Conservation (phyloP, 2,113 vertebrate genomes). For the Scatophagus argus region DNA sequence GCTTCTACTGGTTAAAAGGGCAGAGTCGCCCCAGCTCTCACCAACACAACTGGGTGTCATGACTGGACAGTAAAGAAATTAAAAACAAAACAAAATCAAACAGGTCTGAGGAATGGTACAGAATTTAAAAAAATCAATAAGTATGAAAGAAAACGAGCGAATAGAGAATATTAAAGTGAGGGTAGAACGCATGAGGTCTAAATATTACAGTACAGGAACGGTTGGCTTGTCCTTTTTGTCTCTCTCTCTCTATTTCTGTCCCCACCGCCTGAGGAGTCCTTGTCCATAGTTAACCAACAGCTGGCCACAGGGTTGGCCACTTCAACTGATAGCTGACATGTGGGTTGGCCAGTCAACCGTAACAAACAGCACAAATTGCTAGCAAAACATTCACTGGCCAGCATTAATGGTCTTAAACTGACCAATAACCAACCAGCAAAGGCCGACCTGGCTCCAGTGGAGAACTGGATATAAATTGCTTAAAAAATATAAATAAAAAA, state of each 20-base stretch:
- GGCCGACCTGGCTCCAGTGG: slow-evolving; percentile 69
- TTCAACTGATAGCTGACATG: slow-evolving; percentile 45
- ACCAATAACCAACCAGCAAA: slow-evolving; percentile 74
- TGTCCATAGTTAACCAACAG: slow-evolving; percentile 77
- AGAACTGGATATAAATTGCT: slow-evolving; percentile 78
- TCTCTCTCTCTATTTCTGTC: slow-evolving; percentile 56
- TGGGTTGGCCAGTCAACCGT: slow-evolving; percentile 60
- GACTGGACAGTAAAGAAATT: slow-evolving; percentile 51
- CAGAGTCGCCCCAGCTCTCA: slow-evolving; percentile 50
- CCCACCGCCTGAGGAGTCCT: slow-evolving; percentile 79
- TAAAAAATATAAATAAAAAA: slow-evolving; percentile 77
- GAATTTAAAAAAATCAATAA: slow-evolving; percentile 23
- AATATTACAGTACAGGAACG: slow-evolving; percentile 83
- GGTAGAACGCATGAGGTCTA: slow-evolving; percentile 70
- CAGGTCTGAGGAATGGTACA: slow-evolving; percentile 48
- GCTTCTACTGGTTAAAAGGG: slow-evolving; percentile 58
- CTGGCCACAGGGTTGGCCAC: slow-evolving; percentile 66
- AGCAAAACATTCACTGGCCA: slow-evolving; percentile 77
- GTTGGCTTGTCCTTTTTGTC: slow-evolving; percentile 73
- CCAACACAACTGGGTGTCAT: slow-evolving; percentile 48
- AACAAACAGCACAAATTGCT: slow-evolving; percentile 57
- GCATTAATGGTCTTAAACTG: slow-evolving; percentile 64
- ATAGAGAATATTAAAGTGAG: slow-evolving; percentile 54
- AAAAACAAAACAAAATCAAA: slow-evolving; percentile 24
- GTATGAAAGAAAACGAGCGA: slow-evolving; percentile 37